These are phyloP conservation scores for Arothron firmamentum DNA, from an alignment of 2,113 vertebrate species.

Conservation along the genomic window DNA sequence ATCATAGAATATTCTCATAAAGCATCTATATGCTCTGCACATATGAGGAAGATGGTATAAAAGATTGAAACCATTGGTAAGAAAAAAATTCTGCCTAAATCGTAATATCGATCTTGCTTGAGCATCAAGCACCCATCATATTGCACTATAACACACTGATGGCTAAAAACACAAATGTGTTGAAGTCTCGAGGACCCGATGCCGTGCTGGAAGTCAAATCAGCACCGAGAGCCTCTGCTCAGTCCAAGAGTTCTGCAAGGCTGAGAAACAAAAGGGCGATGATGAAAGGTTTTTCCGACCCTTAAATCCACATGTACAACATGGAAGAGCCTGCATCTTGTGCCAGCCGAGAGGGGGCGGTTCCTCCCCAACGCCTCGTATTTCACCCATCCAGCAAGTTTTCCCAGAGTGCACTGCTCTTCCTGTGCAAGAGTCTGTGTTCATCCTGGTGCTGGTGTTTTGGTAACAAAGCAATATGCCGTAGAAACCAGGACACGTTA, in stretches of 20 bases:
- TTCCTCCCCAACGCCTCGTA: background rate
- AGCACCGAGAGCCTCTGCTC: conserved; percentile 58
- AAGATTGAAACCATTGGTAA: conserved; percentile 67
- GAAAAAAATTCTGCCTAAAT: conserved; percentile 64
- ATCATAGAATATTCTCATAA: conserved; percentile 69
- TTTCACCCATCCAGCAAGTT: conserved; percentile 43
- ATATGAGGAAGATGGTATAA: conserved; percentile 74
- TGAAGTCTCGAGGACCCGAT: conserved; percentile 60
- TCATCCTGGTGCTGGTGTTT: conserved; percentile 61
- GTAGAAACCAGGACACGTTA: conserved; percentile 24
- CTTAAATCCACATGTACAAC: conserved; percentile 48
- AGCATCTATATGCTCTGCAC: conserved; percentile 70
- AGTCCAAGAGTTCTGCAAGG: conserved; percentile 66
- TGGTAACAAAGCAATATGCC: conserved; percentile 45
- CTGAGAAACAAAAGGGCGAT: conserved; percentile 67
- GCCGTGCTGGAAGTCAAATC: conserved; percentile 54
- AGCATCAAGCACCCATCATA: conserved; percentile 78
- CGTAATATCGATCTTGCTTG: conserved; percentile 71
- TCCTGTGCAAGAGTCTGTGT: conserved; percentile 63
- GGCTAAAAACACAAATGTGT: conserved; percentile 75
- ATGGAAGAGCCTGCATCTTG: conserved; percentile 68
- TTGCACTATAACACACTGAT: conserved; percentile 73
- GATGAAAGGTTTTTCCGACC: conserved; percentile 50
- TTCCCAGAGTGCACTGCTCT: conserved; percentile 68
- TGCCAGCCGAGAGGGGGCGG: conserved; percentile 33